A percentile compares a stretch with the other conserved stretches of the same genome.
phyloP scores from a whole-genome alignment of 2,113 vertebrate species.

The Theropithecus gelada region DNA sequence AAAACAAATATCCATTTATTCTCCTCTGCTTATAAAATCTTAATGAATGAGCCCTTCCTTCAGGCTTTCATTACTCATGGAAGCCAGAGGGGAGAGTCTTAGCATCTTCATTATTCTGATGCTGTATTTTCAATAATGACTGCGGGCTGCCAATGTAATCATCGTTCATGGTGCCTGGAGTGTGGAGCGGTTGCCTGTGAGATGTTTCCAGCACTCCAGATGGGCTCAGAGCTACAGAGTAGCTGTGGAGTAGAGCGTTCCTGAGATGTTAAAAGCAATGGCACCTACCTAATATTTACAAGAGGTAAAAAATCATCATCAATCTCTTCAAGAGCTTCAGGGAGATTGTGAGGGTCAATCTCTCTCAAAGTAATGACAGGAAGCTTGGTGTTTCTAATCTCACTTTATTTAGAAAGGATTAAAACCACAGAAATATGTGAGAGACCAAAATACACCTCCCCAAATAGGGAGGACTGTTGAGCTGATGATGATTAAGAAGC shows the following conservation, averaged over 20 bases:
- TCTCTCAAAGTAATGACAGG: background rate
- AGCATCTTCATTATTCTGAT: background rate
- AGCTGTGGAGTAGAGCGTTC: background rate
- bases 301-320: background rate
- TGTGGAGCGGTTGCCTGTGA: background rate
- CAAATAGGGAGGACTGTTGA: background rate
- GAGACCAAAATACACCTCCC: background rate
- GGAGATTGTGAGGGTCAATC: background rate
- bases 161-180: background rate
- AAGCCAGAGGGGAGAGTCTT: background rate
- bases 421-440: background rate
- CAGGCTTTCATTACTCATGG: background rate
- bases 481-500: background rate
- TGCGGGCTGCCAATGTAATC: background rate
- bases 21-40: slow-evolving; percentile 46
- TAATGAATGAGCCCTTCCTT: slow-evolving; percentile 43
- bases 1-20: slow-evolving; percentile 52
- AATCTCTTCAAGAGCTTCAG: background rate
- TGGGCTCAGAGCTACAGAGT: background rate
- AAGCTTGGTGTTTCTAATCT: background rate
- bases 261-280: background rate
- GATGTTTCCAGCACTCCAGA: background rate
- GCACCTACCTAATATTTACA: background rate
- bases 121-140: slow-evolving; percentile 26
- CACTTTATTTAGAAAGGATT: background rate